A percentile compares a stretch with the other conserved stretches of the same genome.
Evolutionary conservation across 2,113 vertebrate species (phyloP).

Genomic region (Pantherophis guttatus): DNA sequence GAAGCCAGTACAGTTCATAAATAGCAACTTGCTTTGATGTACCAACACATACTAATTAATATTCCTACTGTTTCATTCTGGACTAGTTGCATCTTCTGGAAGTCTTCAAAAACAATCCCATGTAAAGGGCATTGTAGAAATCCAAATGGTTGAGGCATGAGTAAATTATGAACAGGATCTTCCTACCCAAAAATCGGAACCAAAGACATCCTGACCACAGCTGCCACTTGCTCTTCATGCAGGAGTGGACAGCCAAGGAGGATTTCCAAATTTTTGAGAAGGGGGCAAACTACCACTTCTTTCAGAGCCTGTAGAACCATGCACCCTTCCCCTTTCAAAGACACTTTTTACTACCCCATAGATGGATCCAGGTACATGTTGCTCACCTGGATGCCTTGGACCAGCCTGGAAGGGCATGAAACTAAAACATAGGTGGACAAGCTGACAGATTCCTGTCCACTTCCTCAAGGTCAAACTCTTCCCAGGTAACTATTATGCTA

Average conservation of each 20-base stretch:
- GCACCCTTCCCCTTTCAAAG: neutral
- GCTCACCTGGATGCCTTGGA: neutral
- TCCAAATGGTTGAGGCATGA: neutral
- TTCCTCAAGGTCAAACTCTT: neutral
- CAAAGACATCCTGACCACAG: neutral
- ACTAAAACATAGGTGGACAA: neutral
- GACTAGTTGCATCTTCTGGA: neutral
- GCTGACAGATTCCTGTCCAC: neutral
- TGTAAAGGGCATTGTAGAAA: neutral
- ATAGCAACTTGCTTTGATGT: neutral
- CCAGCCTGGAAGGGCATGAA: neutral
- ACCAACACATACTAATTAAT: neutral
- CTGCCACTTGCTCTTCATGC: neutral
- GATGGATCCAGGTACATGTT: neutral
- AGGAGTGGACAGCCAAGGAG: neutral
- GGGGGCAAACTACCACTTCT: neutral
- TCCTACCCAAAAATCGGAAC: neutral
- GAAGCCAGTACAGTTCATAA: neutral
- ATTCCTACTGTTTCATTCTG: neutral
- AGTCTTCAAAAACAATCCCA: neutral
- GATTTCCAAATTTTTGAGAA: neutral
- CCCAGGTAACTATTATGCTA: neutral
- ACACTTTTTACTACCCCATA: neutral
- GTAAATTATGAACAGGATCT: neutral
- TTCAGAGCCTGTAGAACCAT: neutral